phyloP scores from a whole-genome alignment of 2,888 invertebrate species.

The Hipparchia sbordonii region DNA sequence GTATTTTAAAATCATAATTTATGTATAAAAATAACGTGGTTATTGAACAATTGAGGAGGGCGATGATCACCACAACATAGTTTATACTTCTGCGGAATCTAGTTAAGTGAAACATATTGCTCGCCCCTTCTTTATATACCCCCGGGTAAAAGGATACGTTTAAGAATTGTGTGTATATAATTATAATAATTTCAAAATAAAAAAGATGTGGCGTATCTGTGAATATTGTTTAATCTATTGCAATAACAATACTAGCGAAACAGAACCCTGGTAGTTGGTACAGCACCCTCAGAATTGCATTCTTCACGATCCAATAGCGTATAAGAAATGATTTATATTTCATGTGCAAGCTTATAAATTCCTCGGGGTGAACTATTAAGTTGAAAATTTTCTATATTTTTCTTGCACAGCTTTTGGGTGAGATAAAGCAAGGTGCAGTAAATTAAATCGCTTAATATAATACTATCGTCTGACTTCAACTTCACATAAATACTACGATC shows the following conservation, averaged over 20 bases:
- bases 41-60: no score
- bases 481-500: no score
- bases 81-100: no score
- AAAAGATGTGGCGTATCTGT: slow-evolving; percentile 2
- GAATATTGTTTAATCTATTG: slow-evolving; percentile 25
- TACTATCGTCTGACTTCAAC: not conserved
- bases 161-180: no score
- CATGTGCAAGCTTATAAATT: slow-evolving; percentile 12
- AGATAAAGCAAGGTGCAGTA: not conserved
- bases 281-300: slow-evolving; percentile 57
- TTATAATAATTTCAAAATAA: no score
- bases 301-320: slow-evolving; percentile 48
- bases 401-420: not conserved
- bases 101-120: no score
- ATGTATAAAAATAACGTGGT: no score
- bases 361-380: slow-evolving; percentile 5
- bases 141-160: no score
- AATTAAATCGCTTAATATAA: not conserved
- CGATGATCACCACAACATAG: no score
- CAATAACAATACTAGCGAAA: slow-evolving; percentile 19
- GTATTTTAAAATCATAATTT: no score
- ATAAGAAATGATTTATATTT: slow-evolving; percentile 55
- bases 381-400: slow-evolving; percentile 6
- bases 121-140: no score
- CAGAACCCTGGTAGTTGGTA: slow-evolving; percentile 50